A percentile compares a stretch with the other conserved stretches of the same genome.
These are phyloP conservation scores for Arctopsyche grandis DNA, from an alignment of 1,140 invertebrate genomes.

Conservation along the genomic window DNA sequence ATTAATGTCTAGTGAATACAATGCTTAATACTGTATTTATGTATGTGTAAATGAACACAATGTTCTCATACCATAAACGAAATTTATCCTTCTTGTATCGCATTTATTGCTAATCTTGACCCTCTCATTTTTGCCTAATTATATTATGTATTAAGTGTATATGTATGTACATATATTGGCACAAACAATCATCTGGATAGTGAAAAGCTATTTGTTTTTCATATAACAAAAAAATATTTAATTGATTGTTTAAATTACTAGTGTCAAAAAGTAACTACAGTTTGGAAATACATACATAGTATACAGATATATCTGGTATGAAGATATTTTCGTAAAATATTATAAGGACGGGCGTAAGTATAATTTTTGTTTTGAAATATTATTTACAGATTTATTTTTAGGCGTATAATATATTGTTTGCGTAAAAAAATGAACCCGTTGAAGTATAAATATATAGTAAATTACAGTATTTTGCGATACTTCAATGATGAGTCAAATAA, in stretches of 20 bases:
- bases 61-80: constrained; percentile 16
- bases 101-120: constrained; percentile 34
- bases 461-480: no score
- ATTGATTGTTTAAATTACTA: no score
- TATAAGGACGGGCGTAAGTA: constrained; percentile 9
- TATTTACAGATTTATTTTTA: no score
- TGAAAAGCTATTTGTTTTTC: background rate
- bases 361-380: background rate
- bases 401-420: no score
- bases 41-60: constrained; percentile 28
- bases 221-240: no score
- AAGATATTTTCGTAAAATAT: background rate
- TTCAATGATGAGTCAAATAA: no score
- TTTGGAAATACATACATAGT: background rate
- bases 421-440: no score
- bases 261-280: no score
- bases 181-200: background rate
- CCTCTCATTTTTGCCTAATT: background rate
- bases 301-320: background rate
- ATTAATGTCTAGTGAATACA: background rate
- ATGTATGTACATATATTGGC: constrained; percentile 6
- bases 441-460: no score
- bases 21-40: constrained; percentile 5
- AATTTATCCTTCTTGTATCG: background rate
- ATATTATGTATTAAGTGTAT: background rate